These are phyloP conservation scores for Turdus rufiventris DNA, from an alignment of 2,113 vertebrate species.

Conservation along the genomic window DNA sequence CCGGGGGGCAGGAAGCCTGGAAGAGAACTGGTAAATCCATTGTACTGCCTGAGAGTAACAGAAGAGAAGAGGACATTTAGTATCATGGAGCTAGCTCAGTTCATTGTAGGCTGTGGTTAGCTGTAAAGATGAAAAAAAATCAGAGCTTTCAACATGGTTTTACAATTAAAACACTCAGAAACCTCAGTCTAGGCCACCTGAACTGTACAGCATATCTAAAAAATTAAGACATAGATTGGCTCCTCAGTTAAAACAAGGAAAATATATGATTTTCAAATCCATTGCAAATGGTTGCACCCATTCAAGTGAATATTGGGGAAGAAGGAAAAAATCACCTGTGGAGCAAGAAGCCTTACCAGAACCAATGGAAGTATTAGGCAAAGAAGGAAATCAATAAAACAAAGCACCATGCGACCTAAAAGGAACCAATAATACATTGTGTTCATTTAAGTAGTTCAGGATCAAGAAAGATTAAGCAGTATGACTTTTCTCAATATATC, in stretches of 20 bases:
- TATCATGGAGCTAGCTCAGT: not conserved
- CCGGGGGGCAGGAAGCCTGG: slow-evolving; percentile 43
- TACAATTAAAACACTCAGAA: not conserved
- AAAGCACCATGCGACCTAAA: not conserved
- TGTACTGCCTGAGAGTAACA: slow-evolving; percentile 51
- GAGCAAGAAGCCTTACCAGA: slow-evolving; percentile 39
- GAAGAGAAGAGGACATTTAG: slow-evolving; percentile 56
- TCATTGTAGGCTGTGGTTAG: not conserved
- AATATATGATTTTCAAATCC: not conserved
- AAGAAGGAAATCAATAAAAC: slow-evolving; percentile 24
- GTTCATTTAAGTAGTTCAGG: not conserved
- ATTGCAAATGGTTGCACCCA: not conserved
- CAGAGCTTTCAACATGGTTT: slow-evolving; percentile 23
- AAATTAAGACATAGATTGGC: not conserved
- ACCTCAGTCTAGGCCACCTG: not conserved
- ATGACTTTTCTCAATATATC: not conserved
- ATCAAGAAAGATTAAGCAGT: not conserved
- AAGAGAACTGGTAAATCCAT: slow-evolving; percentile 64
- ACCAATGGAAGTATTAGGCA: slow-evolving; percentile 15
- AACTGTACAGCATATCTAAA: not conserved
- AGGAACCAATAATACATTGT: not conserved
- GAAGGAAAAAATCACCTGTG: slow-evolving; percentile 12
- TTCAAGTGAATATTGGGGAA: not conserved
- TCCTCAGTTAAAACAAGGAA: not conserved
- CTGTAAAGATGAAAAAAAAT: slow-evolving; percentile 40